Evolutionary conservation across 2,797 vertebrate species (phyloP), one percentile per base, ranked within the genome.

Genomic region (Lophotriccus pileatus): DNA sequence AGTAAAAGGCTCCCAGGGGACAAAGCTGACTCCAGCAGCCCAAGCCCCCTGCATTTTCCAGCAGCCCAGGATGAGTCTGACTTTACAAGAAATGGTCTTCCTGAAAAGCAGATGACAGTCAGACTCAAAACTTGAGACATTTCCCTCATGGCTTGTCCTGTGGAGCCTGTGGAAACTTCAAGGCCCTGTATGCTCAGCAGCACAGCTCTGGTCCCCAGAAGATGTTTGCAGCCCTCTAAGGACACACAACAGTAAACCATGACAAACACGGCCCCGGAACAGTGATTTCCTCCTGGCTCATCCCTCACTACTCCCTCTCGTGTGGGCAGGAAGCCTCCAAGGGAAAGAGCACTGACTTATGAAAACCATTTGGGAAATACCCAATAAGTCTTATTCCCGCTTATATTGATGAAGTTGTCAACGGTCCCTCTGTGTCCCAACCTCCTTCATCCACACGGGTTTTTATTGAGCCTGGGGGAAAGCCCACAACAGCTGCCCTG

Each of bases 251-350:
- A 80, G 49, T 3, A 82, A 87, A 70, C 50, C 24, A 53, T 0
- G 10, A 46, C 53, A 58, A 79, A 73, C 3, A 5, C 66, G 84
- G 50, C 25, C 60, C 50, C 0, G 0, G 74, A 90, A 68, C 3
- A 11, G 13, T 7, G 2, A 43, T 53, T 72, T 91, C 46, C 17
- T 28, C 27, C 11, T 8, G 21, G 53, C 27, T 68, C 39, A 36
- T 79, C 34, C 41, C 63, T 90, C 46, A 22, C 52, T 1, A 1
- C 47, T 70, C 18, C 56, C 34, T 41, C 28, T 89, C n/a, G 72
- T 1, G 0, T 0, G 1, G 41, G 36, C 41, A 90, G 15, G 39
- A 87, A 89, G 36, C 20, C 49, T 89, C 20, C 0, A 2, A 70
- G 60, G 27, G 32, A 19, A 93, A 70, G 30, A 82, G 9, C 43